A percentile compares a stretch with the other conserved stretches of the same genome.
These are phyloP conservation scores for Helleia helle DNA, from an alignment of 2,888 invertebrate species.

Conservation along the genomic window DNA sequence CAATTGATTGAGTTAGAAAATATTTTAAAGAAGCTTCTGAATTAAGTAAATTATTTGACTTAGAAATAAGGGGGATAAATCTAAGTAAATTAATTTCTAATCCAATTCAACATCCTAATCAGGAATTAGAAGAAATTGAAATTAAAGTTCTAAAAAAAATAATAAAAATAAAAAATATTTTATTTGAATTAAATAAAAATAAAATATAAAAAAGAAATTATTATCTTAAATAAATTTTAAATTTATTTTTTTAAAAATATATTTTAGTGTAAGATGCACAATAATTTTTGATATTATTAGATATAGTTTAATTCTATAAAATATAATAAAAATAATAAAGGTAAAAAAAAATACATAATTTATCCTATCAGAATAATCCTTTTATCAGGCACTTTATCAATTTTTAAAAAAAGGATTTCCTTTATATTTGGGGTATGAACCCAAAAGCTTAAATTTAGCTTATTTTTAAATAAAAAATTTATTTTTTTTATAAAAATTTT, in stretches of 20 bases:
- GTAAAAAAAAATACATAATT: slow-evolving; percentile 45
- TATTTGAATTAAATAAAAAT: slow-evolving; percentile 44
- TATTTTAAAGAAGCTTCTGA: slow-evolving; percentile 76
- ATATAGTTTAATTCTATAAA: slow-evolving; percentile 76
- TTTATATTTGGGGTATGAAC: slow-evolving; percentile 76
- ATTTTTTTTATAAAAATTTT: too few species aligned
- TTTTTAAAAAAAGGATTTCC: slow-evolving; percentile 55
- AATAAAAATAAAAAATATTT: slow-evolving; percentile 68
- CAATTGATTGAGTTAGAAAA: slow-evolving; percentile 74
- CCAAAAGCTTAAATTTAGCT: slow-evolving; percentile 76
- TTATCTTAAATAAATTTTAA: slow-evolving; percentile 38
- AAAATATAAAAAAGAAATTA: slow-evolving; percentile 42
- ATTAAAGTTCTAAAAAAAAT: slow-evolving; percentile 64
- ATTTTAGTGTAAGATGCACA: slow-evolving; percentile 77
- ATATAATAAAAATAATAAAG: slow-evolving; percentile 74
- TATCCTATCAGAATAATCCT: slow-evolving; percentile 64
- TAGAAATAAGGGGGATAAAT: slow-evolving; percentile 74
- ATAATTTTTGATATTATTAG: slow-evolving; percentile 75
- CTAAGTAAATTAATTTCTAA: slow-evolving; percentile 77
- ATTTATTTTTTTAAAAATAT: slow-evolving; percentile 27
- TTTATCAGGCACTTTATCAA: slow-evolving; percentile 59
- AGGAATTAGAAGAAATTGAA: slow-evolving; percentile 49
- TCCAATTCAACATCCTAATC: slow-evolving; percentile 72
- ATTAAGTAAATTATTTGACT: slow-evolving; percentile 56
- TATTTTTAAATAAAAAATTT: slow-evolving; percentile 49